Evolutionary conservation across 2,113 vertebrate species (phyloP).

Genomic region (Pungitius pungitius): DNA sequence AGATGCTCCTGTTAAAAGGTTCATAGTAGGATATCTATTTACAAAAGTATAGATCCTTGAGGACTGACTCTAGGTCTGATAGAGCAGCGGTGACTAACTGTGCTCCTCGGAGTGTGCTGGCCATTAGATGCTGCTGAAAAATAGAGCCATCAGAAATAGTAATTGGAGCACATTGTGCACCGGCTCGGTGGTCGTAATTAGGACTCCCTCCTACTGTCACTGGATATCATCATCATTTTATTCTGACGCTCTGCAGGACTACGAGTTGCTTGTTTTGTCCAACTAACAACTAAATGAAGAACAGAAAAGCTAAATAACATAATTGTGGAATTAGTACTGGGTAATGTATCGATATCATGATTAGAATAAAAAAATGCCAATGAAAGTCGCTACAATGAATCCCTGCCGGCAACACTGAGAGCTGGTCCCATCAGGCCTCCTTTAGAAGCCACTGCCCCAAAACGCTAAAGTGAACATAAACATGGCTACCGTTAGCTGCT

Average conservation of each 20-base stretch:
- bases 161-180: slow-evolving; percentile 58
- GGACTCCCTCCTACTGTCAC: slow-evolving; percentile 28
- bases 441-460: too few species aligned
- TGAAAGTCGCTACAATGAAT: too few species aligned
- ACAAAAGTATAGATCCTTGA: neutral
- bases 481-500: too few species aligned
- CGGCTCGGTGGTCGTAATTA: slow-evolving; percentile 52
- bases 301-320: too few species aligned
- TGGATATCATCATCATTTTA: neutral
- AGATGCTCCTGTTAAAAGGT: neutral
- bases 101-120: slow-evolving; percentile 13
- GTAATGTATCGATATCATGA: too few species aligned
- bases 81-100: slow-evolving; percentile 6
- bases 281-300: neutral
- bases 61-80: slow-evolving; percentile 10
- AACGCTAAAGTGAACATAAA: too few species aligned
- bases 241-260: too few species aligned
- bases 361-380: too few species aligned
- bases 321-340: too few species aligned
- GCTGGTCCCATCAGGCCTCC: too few species aligned
- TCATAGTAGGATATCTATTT: neutral
- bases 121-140: slow-evolving; percentile 32
- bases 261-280: neutral
- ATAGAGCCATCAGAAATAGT: slow-evolving; percentile 61
- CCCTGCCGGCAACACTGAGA: too few species aligned